Evolutionary conservation across 2,113 vertebrate genomes (phyloP).

Genomic region (Gasterosteus aculeatus): DNA sequence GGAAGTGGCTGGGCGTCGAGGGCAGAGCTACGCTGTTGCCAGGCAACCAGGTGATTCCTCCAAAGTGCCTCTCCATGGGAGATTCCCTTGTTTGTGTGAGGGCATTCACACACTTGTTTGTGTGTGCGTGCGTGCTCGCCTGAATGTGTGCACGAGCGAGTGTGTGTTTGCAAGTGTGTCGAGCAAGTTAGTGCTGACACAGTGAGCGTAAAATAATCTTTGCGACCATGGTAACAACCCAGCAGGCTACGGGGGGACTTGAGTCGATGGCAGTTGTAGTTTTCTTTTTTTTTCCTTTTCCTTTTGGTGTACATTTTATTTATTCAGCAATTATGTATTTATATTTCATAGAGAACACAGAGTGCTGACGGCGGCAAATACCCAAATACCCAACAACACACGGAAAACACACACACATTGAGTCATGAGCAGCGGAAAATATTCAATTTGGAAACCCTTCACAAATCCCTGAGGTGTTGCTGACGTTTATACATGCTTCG

Average conservation of each 20-base stretch:
- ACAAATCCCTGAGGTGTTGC: constrained; percentile 73
- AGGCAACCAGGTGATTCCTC: constrained; percentile 83
- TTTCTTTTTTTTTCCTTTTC: constrained; percentile 38
- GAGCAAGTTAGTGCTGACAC: constrained; percentile 63
- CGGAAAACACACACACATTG: constrained; percentile 4
- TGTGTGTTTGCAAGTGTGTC: constrained; percentile 34
- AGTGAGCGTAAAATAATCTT: constrained; percentile 48
- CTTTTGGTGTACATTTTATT: constrained; percentile 73
- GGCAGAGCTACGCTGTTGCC: constrained; percentile 80
- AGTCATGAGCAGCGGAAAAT: constrained; percentile 62
- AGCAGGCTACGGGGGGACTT: constrained; percentile 41
- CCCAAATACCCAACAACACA: constrained; percentile 10
- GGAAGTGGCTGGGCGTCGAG: constrained; percentile 67
- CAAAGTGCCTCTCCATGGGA: constrained; percentile 77
- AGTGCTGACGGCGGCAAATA: constrained; percentile 67
- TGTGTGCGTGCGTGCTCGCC: constrained; percentile 22
- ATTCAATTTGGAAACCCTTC: constrained; percentile 68
- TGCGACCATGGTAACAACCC: constrained; percentile 59
- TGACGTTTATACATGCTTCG: constrained; percentile 69
- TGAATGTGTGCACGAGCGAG: constrained; percentile 23
- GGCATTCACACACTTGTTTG: constrained; percentile 59
- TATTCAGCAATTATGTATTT: constrained; percentile 80
- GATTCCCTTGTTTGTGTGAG: constrained; percentile 75
- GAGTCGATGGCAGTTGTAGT: constrained; percentile 39
- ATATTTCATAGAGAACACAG: constrained; percentile 73